Base-by-base conservation (phyloP, 2,113 vertebrate species). In the Etheostoma spectabile region DNA sequence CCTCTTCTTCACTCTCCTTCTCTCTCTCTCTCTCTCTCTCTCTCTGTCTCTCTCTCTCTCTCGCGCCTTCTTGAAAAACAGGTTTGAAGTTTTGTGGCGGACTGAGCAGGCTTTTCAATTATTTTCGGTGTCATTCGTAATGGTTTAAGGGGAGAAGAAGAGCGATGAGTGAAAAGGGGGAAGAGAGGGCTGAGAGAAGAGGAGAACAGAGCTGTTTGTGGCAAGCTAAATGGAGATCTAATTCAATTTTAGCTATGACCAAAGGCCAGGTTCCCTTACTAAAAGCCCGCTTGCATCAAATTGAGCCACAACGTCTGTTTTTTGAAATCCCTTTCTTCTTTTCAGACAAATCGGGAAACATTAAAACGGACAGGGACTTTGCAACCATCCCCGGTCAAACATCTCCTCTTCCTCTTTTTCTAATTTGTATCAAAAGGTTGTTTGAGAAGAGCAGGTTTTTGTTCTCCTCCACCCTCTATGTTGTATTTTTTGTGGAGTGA, bases 171-270 rank as follows among this genome's bases (percentile, higher is more conserved):
- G 61, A 55, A 49, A 52, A 46, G 30, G 10, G 57, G 62, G 55
- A 45, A 38, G 57, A 24, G 45, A 0, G 27, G 22, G 56, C 63
- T 14, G 33, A 60, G 64, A 60, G 42, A 3, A 5, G 55, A 56
- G 46, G 59, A 71, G 81, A 74, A 73, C 68, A 49, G 57, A 64
- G 81, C 79, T 71, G 84, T 90, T 87, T 74, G 83, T 48, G 71
- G 60, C 49, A 2, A 62, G 80, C 76, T 90, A 80, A 92, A 91
- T 79, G 62, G 83, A 91, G 84, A 89, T 83, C 51, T 83, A 91
- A 92, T 89, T 91, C 74, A 85, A 80, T 89, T 89, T 78, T 24
- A 57, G 46, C 82, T 59, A 49, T 49, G 82, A 88, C 86, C 89
- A 84, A 80, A 86, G 77, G 82, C 72, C 73, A 68, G 80, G 66